Evolutionary conservation across 2,113 vertebrate genomes (phyloP), one percentile per base, ranked within the genome.

Genomic region (Platichthys stellatus): DNA sequence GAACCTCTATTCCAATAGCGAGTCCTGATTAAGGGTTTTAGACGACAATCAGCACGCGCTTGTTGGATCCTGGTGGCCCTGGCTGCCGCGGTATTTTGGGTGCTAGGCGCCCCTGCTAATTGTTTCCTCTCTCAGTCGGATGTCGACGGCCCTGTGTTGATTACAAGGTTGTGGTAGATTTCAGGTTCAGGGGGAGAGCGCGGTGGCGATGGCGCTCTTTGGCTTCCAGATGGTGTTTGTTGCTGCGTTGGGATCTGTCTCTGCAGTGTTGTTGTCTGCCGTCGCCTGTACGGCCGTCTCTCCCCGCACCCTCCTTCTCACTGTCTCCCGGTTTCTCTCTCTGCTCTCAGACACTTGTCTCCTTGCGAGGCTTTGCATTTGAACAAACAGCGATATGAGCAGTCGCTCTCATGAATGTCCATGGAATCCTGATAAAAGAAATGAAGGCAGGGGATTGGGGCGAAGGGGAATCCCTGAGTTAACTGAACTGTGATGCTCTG

Each of bases 161-260:
- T 81, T 69, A 80, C 78, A 72, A 76, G 40, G 58, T 69, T 74
- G 59, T 53, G 63, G 69, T 75, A n/a, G 77, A 77, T 78, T 82
- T 81, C 59, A 79, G 69, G 72, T 75, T 70, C 53, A 71, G 54
- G 24, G 45, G 28, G 56, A 28, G 54, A 69, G n/a, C 69, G 43
- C 49, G 11, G 40, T 63, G 65, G 79, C 5, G 18, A 23, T 21
- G 56, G 75, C 45, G 6, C 66, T 66, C 63, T 72, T 51, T 21
- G 21, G 58, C 70, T 81, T 80, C 82, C 89, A 91, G 82, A 90
- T 85, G 86, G 85, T 85, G 78, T 77, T 90, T 75, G 69, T 88
- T 64, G 83, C 77, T 14, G 59, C 51, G 47, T 56, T 76, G 78
- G 31, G 76, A 68, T 88, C 40, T 43, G 63, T 53, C 56, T 64